Evolutionary conservation across 2,113 vertebrate genomes (phyloP).

Genomic region (Barnardius zonarius): DNA sequence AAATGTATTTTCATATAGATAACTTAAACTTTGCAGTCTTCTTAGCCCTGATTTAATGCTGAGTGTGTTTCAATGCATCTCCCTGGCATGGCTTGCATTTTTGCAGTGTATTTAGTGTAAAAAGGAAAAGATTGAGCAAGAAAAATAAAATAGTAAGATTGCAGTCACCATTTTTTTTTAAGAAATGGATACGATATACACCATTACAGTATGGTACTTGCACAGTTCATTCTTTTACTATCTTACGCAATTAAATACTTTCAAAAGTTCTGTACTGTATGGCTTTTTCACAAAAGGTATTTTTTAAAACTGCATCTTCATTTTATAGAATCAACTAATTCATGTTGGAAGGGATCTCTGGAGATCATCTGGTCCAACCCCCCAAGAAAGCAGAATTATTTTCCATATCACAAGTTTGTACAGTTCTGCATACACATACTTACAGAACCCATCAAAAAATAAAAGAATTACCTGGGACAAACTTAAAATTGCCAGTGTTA

Average conservation of each 20-base stretch:
- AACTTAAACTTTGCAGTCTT: not conserved
- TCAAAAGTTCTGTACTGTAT: not conserved
- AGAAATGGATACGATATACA: not conserved
- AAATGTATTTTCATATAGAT: not conserved
- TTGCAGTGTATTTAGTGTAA: not conserved
- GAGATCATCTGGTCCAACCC: not conserved
- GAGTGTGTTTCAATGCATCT: not conserved
- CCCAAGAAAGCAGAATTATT: not conserved
- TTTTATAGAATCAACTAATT: not conserved
- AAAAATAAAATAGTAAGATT: not conserved
- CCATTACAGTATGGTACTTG: not conserved
- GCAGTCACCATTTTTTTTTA: not conserved
- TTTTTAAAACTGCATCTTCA: not conserved
- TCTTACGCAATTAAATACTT: not conserved
- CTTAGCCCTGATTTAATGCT: not conserved
- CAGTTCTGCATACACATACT: not conserved
- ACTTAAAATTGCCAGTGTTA: not conserved
- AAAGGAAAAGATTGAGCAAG: not conserved
- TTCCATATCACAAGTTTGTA: not conserved
- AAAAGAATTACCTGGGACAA: not conserved
- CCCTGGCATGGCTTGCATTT: not conserved
- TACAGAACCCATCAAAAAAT: not conserved
- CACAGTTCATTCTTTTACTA: not conserved
- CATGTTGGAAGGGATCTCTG: not conserved
- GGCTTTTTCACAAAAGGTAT: not conserved